Conservation (phyloP, 2,888 invertebrate species). For the Dysmachus trigonus region DNA sequence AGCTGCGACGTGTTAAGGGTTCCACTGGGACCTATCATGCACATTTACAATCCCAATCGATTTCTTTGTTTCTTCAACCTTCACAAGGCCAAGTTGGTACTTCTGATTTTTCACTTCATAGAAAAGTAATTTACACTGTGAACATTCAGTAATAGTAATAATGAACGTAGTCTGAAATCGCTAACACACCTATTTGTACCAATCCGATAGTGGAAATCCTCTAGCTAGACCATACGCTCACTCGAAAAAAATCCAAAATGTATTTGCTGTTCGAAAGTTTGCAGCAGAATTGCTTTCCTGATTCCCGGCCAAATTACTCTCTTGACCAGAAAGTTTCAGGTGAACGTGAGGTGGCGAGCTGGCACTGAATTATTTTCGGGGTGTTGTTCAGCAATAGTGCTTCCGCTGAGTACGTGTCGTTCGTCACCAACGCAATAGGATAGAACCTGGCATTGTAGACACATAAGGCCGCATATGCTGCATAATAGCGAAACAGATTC, state of each 20-base stretch:
- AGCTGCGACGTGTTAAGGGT: background rate
- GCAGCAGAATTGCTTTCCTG: background rate
- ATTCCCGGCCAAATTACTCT: background rate
- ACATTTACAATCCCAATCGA: background rate
- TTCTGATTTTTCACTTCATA: background rate
- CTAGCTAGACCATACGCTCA: background rate
- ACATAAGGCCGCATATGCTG: background rate
- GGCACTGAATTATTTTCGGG: background rate
- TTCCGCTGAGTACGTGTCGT: background rate
- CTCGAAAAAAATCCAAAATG: background rate
- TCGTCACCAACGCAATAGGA: background rate
- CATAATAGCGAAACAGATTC: slow-evolving; percentile 13
- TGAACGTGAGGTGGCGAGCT: background rate
- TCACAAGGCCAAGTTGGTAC: background rate
- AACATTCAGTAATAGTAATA: background rate
- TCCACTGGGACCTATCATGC: background rate
- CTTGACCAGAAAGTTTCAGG: background rate
- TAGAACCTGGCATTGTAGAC: background rate
- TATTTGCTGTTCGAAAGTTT: background rate
- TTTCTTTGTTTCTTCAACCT: background rate
- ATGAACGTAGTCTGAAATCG: background rate
- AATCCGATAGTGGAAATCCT: background rate
- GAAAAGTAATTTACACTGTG: background rate
- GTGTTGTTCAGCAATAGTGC: background rate
- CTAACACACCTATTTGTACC: background rate